A percentile compares a stretch with the other conserved stretches of the same genome.
phyloP scores from a whole-genome alignment of 1,140 invertebrate genomes.

The Ylistrum balloti region DNA sequence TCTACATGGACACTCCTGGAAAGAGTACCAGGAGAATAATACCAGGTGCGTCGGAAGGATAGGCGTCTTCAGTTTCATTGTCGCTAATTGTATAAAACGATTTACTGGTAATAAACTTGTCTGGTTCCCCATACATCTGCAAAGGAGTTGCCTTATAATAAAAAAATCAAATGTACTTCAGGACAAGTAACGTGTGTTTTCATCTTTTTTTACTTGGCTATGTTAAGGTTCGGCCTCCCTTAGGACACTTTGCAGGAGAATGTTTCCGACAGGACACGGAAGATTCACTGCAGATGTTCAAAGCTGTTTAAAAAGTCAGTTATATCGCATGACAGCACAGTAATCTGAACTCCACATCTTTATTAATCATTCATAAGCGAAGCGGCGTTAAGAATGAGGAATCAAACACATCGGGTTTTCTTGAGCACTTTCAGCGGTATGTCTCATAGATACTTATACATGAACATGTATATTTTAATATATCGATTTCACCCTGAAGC shows the following conservation, averaged over 20 bases:
- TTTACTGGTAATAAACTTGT: too few species aligned
- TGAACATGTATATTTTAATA: neutral
- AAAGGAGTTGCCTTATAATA: too few species aligned
- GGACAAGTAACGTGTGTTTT: neutral
- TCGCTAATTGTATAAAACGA: too few species aligned
- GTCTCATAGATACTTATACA: neutral
- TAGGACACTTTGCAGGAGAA: neutral
- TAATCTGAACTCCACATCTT: neutral
- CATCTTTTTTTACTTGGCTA: neutral
- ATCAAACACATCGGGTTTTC: neutral
- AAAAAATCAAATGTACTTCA: neutral
- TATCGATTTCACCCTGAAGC: neutral
- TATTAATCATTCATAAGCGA: conserved; percentile 19
- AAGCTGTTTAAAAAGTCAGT: neutral
- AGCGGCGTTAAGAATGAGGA: neutral
- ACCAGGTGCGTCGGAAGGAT: too few species aligned
- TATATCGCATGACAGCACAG: neutral
- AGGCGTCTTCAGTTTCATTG: too few species aligned
- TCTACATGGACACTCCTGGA: too few species aligned
- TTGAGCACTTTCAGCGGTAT: neutral
- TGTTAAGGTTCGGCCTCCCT: neutral
- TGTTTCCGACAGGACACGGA: neutral
- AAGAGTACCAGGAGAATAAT: too few species aligned
- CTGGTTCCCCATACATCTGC: too few species aligned
- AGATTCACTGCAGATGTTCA: neutral